These are phyloP conservation scores for Chaetodon trifascialis DNA, from an alignment of 2,113 vertebrate genomes.

Conservation along the genomic window DNA sequence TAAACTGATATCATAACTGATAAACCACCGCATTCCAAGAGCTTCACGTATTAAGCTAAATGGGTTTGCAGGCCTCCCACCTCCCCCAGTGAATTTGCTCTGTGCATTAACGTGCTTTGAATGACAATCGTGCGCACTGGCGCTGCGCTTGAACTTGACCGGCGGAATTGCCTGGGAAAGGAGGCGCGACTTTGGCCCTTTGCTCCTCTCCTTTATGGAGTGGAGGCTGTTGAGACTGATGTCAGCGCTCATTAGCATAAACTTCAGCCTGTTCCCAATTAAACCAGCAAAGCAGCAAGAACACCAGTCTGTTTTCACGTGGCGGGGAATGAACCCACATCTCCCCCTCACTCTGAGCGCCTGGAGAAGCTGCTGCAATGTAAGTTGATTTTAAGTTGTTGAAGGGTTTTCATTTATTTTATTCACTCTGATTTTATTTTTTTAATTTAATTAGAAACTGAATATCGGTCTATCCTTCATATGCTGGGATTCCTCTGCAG, in stretches of 20 bases:
- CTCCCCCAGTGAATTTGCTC: conserved; percentile 25
- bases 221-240: conserved; percentile 79
- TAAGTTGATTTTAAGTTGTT: conserved; percentile 46
- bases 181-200: conserved; percentile 81
- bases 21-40: not conserved
- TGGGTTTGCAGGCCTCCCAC: not conserved
- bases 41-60: not conserved
- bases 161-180: conserved; percentile 80
- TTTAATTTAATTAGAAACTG: not conserved
- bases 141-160: conserved; percentile 87
- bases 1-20: not conserved
- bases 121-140: conserved; percentile 71
- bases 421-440: not conserved
- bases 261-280: conserved; percentile 84
- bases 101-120: conserved; percentile 65
- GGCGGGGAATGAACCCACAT: conserved; percentile 64
- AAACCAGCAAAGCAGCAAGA: conserved; percentile 75
- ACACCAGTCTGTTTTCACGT: conserved; percentile 75
- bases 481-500: not conserved
- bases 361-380: conserved; percentile 33
- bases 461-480: too few relatives aligned
- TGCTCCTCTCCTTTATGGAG: conserved; percentile 76
- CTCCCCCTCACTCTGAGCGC: conserved; percentile 33
- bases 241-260: conserved; percentile 86
- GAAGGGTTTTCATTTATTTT: not conserved